Percentiles rank a stretch among this genome's conserved stretches.
These are phyloP conservation scores for Myotis planiceps DNA, from an alignment of 2,797 vertebrate genomes.

Conservation along the genomic window DNA sequence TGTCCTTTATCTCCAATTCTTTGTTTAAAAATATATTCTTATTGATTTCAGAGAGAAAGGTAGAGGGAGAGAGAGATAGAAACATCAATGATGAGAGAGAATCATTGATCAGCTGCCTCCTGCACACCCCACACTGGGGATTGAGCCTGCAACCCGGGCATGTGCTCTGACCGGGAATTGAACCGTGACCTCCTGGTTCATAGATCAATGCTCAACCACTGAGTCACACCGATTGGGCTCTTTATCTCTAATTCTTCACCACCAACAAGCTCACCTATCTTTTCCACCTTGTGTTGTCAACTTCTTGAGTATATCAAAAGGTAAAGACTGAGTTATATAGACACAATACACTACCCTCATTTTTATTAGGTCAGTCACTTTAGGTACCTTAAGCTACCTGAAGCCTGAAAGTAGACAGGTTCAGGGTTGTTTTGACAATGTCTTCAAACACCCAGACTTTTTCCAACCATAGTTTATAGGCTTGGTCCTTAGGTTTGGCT, in stretches of 20 bases:
- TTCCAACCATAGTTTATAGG: neutral
- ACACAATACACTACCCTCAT: rapidly evolving
- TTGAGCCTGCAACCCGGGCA: too few species aligned
- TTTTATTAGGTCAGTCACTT: neutral
- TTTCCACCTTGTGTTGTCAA: neutral
- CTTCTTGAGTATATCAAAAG: neutral
- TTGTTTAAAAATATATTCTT: too few species aligned
- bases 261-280: neutral
- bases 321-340: neutral
- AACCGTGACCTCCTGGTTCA: too few species aligned
- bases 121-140: too few species aligned
- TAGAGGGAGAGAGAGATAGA: too few species aligned
- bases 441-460: neutral
- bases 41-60: too few species aligned
- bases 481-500: neutral
- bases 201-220: too few species aligned
- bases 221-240: too few species aligned
- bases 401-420: neutral
- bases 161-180: too few species aligned
- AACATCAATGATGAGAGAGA: too few species aligned
- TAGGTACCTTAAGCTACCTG: neutral
- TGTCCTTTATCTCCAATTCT: neutral
- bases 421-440: neutral
- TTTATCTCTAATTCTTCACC: neutral
- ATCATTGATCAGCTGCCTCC: too few species aligned